Base-by-base conservation (phyloP, 2,888 invertebrate genomes). In the Meloe dianella region DNA sequence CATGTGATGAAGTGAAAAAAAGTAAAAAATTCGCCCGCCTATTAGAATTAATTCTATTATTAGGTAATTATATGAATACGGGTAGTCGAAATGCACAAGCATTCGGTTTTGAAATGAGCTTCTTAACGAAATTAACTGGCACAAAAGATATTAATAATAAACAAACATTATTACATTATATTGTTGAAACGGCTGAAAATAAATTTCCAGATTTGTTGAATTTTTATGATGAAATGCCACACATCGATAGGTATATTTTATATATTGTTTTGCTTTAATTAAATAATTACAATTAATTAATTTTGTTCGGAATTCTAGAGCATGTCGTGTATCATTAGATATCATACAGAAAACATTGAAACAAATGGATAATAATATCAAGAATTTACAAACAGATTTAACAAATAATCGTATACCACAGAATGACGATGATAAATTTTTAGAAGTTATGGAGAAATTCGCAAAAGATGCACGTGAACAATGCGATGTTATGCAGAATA, bases 11-110 rank as follows among this genome's bases (percentile, higher is more conserved):
- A 84, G 91, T 97, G 2, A 93, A 92, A 75, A 89, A 89, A 30
- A 97, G 97, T 78, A 89, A 89, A 72, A 97, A 96, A 79, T 97
- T 99, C 83, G 92, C 93, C 0, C 92, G 91, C 81, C 91, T 99
- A 60, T 84, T 99, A 14, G 95, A 98, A 82, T 85, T 98, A 0
- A 89, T 98, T 68, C 86, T 99, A 0, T 83, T 97, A 12, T 86
- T 98, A 24, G 98, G 98, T 4, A 99, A 99, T 84, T 97, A 95
- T 79, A 95, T 99, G 94, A 98, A 98, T 83, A 91, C 95, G 0
- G 97, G 97, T 0, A 95, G 96, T 8, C 92, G 92, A 78, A 97
- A 97, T 80, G 97, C 94, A 1, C 94, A 94, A 72, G 96, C 97
- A 0, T 93, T 94, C 77, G 99, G 97, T 0, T 99, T 98, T 83